These are phyloP conservation scores for Pachycephala philippinensis DNA, from an alignment of 2,113 vertebrate genomes.

Conservation along the genomic window DNA sequence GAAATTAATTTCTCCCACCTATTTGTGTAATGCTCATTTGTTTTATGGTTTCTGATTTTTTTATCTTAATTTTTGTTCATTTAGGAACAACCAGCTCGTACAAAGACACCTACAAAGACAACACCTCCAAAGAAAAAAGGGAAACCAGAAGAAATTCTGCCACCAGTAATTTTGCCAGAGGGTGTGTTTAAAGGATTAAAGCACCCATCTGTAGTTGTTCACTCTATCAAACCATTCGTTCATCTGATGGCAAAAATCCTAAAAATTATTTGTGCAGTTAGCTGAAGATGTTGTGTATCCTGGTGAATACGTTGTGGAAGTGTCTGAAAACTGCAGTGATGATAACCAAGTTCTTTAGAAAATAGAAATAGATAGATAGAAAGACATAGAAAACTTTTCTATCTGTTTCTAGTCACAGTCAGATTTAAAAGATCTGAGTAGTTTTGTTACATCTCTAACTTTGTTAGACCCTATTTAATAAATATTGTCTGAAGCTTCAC, in stretches of 20 bases:
- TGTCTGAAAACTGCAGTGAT: background rate
- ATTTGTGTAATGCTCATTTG: background rate
- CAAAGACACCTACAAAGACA: background rate
- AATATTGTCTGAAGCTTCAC: background rate
- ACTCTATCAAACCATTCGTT: background rate
- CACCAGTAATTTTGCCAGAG: background rate
- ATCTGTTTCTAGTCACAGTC: background rate
- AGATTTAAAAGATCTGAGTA: background rate
- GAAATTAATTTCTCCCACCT: background rate
- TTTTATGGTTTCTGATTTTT: background rate
- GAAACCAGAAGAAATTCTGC: slow-evolving; percentile 39
- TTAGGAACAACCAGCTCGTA: background rate
- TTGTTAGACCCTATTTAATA: background rate
- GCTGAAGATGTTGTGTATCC: background rate
- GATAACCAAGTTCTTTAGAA: background rate
- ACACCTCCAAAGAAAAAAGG: slow-evolving; percentile 55
- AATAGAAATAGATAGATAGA: too few relatives aligned
- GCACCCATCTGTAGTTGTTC: background rate
- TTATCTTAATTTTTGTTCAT: background rate
- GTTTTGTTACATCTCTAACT: background rate
- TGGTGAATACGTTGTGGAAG: background rate
- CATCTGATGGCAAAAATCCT: background rate
- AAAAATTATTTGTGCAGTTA: background rate
- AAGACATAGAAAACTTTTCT: background rate
- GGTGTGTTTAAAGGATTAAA: slow-evolving; percentile 46